These are phyloP conservation scores for Pipistrellus kuhlii DNA, from an alignment of 2,797 vertebrate species.

Conservation along the genomic window DNA sequence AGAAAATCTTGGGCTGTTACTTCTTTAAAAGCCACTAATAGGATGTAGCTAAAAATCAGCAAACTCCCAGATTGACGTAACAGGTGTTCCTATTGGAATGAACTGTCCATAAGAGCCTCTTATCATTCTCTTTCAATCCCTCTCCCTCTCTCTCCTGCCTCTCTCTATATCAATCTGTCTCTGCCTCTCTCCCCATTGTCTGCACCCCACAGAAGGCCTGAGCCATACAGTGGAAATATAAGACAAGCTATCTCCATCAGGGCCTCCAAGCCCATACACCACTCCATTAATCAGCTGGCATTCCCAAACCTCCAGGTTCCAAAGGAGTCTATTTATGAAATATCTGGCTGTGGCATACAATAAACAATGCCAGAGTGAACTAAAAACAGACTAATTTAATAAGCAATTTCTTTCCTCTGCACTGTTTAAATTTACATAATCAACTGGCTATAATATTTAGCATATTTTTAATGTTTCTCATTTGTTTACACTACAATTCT, in stretches of 20 bases:
- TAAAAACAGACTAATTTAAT: constrained; percentile 81
- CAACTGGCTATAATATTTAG: constrained; percentile 79
- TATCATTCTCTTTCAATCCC: neutral
- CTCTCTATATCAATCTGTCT: neutral
- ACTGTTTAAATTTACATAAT: constrained; percentile 82
- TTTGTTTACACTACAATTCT: constrained; percentile 72
- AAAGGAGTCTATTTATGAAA: constrained; percentile 72
- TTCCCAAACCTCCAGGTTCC: constrained; percentile 59
- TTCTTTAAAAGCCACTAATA: neutral
- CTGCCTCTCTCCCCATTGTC: neutral
- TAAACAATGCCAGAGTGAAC: constrained; percentile 79
- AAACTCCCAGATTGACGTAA: neutral
- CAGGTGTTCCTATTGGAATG: neutral
- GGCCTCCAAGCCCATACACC: neutral
- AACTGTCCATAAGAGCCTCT: neutral
- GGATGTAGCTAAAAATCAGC: neutral
- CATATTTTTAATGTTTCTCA: constrained; percentile 78
- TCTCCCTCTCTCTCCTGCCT: neutral
- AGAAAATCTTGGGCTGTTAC: neutral
- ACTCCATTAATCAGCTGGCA: constrained; percentile 58
- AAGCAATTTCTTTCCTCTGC: constrained; percentile 76
- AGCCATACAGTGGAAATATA: neutral
- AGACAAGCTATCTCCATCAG: neutral
- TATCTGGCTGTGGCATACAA: constrained; percentile 65
- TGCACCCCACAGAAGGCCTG: neutral